Base-by-base conservation (phyloP, 1,140 invertebrate genomes). In the Armadillidium nasatum region DNA sequence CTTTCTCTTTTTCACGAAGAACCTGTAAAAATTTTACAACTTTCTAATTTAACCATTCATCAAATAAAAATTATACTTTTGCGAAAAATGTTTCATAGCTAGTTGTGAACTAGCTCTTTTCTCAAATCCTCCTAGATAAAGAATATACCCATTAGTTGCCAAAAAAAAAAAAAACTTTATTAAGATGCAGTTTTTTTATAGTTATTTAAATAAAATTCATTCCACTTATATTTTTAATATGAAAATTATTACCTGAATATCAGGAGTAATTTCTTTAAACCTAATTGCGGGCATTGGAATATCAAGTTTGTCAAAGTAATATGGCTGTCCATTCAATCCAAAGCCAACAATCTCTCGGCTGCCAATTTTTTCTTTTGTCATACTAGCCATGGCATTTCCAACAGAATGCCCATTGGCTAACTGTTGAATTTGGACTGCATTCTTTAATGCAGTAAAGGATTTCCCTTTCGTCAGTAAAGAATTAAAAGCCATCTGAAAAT, bases 281-380 rank as follows among this genome's bases (percentile, higher is more conserved):
- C 95, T 88, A 75, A 98, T 90, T 66, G 94, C 93, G n/a, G 96
- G 96, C 84, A 93, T 87, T n/a, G 96, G 96, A 83, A 89, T 92
- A 81, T 92, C 92, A 7, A 85, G 69, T 76, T 89, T 85, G 84
- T 98, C 96, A 0, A 89, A 85, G 81, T 98, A 98, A 82, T 83
- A 87, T 15, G 90, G 88, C 79, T 90, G 86, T 3, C 93, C 94
- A 85, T 95, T 96, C 80, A 88, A 87, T 50, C 95, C 95, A 84
- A 85, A 91, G 44, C 95, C 95, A 19, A 98, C 95, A 79, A 96
- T 87, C 84, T 98, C 95, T 22, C 96, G 89, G 76, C 92, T 93
- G 73, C 95, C 95, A 60, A 60, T 60, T 60, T 7, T 60, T 21
- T 4, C 7, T 60, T n/a, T 1, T 1, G 54, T 60, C 1, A 33